Conservation (phyloP, 2,888 invertebrate genomes). For the Myopa tessellatipennis region DNA sequence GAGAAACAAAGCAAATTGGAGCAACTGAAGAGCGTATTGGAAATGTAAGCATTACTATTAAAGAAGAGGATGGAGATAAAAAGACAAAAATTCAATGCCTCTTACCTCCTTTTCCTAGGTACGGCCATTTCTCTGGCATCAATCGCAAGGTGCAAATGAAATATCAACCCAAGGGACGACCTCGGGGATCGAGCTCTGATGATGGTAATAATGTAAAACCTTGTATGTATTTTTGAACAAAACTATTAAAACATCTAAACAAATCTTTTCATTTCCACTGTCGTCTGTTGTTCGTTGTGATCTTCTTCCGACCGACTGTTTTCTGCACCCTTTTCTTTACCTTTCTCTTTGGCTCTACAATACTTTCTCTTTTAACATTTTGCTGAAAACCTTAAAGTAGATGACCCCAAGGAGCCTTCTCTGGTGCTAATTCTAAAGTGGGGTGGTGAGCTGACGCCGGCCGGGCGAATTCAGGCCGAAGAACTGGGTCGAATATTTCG, state of each 20-base stretch:
- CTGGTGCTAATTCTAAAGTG: constrained; percentile 97
- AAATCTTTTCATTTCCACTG: not conserved
- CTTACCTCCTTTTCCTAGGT: constrained; percentile 72
- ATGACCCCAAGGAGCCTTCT: constrained; percentile 90
- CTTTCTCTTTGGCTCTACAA: constrained; percentile 5
- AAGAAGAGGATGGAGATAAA: not conserved
- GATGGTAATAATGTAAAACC: constrained; percentile 76
- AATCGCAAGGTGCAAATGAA: constrained; percentile 99
- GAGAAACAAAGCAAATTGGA: constrained; percentile 97
- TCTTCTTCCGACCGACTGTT: constrained; percentile 28
- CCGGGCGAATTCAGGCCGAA: constrained; percentile 97
- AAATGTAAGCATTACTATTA: constrained; percentile 81
- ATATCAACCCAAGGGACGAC: constrained; percentile 95
- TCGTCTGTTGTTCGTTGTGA: constrained; percentile 4
- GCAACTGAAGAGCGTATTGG: constrained; percentile 97
- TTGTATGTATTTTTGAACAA: constrained; percentile 51
- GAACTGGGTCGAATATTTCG: constrained; percentile 97
- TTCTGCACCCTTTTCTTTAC: constrained; percentile 19
- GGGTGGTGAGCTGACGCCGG: constrained; percentile 99
- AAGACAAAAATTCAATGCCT: not conserved
- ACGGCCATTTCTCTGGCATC: constrained; percentile 99
- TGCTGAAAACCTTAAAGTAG: constrained; percentile 67
- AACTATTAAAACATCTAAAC: not conserved
- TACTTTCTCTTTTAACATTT: constrained; percentile 10
- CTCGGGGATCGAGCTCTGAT: constrained; percentile 91